A percentile compares a stretch with the other conserved stretches of the same genome.
phyloP scores from a whole-genome alignment of 2,888 invertebrate genomes.

The Diaphora mendica region DNA sequence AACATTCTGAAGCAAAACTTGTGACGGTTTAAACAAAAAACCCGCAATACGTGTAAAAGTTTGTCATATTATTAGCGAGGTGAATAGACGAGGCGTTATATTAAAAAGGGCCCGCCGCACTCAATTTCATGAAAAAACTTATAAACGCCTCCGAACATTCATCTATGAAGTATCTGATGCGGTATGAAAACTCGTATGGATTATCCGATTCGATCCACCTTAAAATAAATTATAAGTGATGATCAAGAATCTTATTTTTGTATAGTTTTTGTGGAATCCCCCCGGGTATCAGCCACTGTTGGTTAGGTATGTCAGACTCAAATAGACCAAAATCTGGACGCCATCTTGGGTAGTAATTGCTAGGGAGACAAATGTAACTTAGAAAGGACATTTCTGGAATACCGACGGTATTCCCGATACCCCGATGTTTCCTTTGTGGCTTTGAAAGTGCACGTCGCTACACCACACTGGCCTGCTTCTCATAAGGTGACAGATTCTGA shows the following conservation, averaged over 20 bases:
- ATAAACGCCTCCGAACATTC: slow-evolving; percentile 57
- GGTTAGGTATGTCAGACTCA: no score
- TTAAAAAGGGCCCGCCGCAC: slow-evolving; percentile 74
- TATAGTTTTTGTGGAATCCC: no score
- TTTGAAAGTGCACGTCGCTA: no score
- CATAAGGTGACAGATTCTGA: no score
- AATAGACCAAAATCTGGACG: no score
- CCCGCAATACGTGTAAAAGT: slow-evolving; percentile 65
- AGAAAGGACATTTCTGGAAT: no score
- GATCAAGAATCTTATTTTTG: not conserved
- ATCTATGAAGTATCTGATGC: slow-evolving; percentile 49
- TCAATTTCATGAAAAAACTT: slow-evolving; percentile 83
- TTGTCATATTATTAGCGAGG: slow-evolving; percentile 71
- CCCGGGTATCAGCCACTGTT: no score
- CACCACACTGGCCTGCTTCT: no score
- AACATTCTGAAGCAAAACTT: slow-evolving; percentile 3
- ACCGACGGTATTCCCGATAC: no score
- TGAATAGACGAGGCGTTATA: slow-evolving; percentile 78
- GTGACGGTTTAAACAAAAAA: slow-evolving; percentile 15
- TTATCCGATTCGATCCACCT: not conserved
- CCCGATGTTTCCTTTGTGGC: no score
- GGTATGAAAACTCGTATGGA: slow-evolving; percentile 31
- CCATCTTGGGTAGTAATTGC: no score
- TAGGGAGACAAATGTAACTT: no score
- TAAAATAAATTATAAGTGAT: not conserved